These are phyloP conservation scores for Phrynosoma platyrhinos DNA, from an alignment of 2,113 vertebrate genomes.

Conservation along the genomic window DNA sequence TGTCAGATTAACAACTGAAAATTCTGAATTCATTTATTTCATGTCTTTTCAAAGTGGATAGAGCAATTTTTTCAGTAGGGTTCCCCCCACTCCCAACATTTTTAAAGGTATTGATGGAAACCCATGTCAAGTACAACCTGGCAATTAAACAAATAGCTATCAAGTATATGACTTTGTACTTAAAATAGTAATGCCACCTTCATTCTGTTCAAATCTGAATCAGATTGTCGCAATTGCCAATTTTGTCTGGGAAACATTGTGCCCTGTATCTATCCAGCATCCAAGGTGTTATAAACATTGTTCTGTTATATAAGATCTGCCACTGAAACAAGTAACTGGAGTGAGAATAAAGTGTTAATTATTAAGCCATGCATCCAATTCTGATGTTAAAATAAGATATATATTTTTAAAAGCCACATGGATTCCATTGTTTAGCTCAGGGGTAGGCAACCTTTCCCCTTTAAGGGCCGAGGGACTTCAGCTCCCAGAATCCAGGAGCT, in stretches of 20 bases:
- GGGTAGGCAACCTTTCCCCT: too few relatives aligned
- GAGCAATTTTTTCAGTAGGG: background rate
- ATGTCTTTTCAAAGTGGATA: background rate
- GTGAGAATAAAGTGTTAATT: slow-evolving; percentile 31
- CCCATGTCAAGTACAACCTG: background rate
- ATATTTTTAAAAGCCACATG: background rate
- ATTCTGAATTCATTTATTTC: background rate
- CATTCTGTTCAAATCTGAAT: background rate
- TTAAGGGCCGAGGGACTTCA: too few relatives aligned
- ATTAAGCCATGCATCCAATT: slow-evolving; percentile 6
- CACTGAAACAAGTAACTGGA: slow-evolving; percentile 24
- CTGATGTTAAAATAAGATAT: slow-evolving; percentile 12
- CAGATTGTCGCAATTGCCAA: background rate
- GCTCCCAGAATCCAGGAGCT: too few relatives aligned
- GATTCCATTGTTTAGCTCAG: slow-evolving; percentile 1
- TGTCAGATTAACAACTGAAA: background rate
- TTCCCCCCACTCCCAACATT: background rate
- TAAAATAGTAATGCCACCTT: background rate
- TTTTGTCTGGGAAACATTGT: slow-evolving; percentile 21
- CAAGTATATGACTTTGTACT: background rate
- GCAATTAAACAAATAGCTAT: background rate
- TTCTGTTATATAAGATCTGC: slow-evolving; percentile 4
- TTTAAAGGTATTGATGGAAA: background rate
- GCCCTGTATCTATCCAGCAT: slow-evolving; percentile 2
- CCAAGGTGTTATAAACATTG: slow-evolving; percentile 37